Percentiles rank a stretch among this genome's conserved stretches.
Evolutionary conservation across 2,888 invertebrate genomes (phyloP).

Genomic region (Holacanthella duospinosa): DNA sequence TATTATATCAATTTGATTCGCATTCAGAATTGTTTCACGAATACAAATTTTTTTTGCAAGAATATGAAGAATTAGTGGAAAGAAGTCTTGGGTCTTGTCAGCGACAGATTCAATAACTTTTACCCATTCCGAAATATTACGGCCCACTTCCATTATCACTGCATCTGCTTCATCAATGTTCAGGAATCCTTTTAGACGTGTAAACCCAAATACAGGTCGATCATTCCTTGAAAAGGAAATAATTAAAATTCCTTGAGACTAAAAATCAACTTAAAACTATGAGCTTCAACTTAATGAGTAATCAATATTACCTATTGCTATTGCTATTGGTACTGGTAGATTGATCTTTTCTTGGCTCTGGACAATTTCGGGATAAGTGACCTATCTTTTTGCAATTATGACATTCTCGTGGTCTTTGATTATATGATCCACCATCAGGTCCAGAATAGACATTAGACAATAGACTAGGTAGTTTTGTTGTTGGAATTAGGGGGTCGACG

Average conservation of each 20-base stretch:
- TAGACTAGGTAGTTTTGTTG: too few relatives aligned
- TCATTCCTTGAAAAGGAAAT: background rate
- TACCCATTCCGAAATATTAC: conserved; percentile 21
- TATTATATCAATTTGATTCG: conserved; percentile 16
- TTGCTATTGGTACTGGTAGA: background rate
- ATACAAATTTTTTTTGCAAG: conserved; percentile 23
- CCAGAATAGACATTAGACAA: too few relatives aligned
- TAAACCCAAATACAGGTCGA: conserved; percentile 26
- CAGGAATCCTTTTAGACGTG: conserved; percentile 17
- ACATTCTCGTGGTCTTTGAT: background rate
- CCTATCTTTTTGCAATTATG: background rate
- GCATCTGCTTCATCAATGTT: background rate
- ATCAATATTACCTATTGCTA: background rate
- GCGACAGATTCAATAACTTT: conserved; percentile 13
- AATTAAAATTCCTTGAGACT: background rate
- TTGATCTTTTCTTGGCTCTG: background rate
- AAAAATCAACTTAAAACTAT: background rate
- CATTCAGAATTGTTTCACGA: conserved; percentile 11
- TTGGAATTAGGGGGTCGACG: too few relatives aligned
- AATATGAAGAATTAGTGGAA: conserved; percentile 18
- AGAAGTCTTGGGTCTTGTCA: conserved; percentile 13
- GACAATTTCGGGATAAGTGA: background rate
- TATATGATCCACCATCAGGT: too few relatives aligned
- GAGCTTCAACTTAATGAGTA: background rate
- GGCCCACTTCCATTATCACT: conserved; percentile 19